Evolutionary conservation across 1,140 invertebrate genomes (phyloP).

Genomic region (Condylostylus longicornis): DNA sequence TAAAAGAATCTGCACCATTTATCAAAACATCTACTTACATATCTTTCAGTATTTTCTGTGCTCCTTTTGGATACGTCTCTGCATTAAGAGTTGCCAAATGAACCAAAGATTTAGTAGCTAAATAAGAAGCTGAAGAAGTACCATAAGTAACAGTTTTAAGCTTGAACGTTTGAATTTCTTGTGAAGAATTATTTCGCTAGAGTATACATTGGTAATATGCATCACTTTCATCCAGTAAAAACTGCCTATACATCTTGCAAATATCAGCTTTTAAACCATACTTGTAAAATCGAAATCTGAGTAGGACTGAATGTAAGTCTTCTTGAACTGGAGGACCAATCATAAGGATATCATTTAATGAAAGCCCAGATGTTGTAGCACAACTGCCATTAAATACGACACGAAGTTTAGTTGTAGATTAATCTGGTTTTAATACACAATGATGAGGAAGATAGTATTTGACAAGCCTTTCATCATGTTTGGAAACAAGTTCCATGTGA

Average conservation of each 20-base stretch:
- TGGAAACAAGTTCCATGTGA: slow-evolving; percentile 22
- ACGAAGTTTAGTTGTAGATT: slow-evolving; percentile 21
- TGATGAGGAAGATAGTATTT: slow-evolving; percentile 30
- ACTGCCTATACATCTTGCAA: slow-evolving; percentile 21
- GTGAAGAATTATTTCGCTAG: slow-evolving; percentile 14
- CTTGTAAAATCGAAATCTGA: slow-evolving; percentile 24
- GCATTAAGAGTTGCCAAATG: slow-evolving; percentile 17
- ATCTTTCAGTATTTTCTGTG: slow-evolving; percentile 22
- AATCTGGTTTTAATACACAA: slow-evolving; percentile 19
- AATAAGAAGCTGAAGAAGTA: slow-evolving; percentile 17
- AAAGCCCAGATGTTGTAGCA: slow-evolving; percentile 21
- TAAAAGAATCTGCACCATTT: slow-evolving; percentile 19
- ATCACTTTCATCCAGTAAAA: slow-evolving; percentile 11
- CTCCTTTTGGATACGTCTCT: slow-evolving; percentile 12
- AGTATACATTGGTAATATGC: slow-evolving; percentile 24
- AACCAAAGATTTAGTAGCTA: slow-evolving; percentile 16
- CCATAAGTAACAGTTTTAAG: slow-evolving; percentile 30
- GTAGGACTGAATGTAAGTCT: slow-evolving; percentile 19
- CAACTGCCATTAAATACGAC: slow-evolving; percentile 30
- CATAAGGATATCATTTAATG: slow-evolving; percentile 30
- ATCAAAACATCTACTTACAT: slow-evolving; percentile 36
- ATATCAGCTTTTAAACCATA: slow-evolving; percentile 18
- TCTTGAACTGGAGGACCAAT: slow-evolving; percentile 20
- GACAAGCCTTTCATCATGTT: slow-evolving; percentile 7
- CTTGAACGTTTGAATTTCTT: slow-evolving; percentile 12